phyloP scores from a whole-genome alignment of 2,113 vertebrate species.

The Montifringilla adamsi region DNA sequence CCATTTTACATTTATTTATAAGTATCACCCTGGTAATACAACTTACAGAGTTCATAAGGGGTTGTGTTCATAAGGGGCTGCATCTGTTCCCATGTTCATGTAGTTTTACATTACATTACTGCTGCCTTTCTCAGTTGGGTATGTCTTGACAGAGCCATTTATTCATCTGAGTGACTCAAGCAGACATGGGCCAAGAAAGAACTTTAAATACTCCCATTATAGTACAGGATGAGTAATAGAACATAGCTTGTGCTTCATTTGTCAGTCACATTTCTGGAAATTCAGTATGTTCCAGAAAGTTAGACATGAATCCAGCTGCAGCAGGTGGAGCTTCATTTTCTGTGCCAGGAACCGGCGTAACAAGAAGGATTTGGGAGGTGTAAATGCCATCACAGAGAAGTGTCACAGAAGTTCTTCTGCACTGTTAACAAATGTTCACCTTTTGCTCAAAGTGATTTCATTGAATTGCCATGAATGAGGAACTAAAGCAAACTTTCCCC shows the following conservation, averaged over 20 bases:
- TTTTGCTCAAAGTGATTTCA: conserved; percentile 10
- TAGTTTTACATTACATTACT: neutral
- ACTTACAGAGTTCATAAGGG: neutral
- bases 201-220: neutral
- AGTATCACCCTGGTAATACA: neutral
- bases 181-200: neutral
- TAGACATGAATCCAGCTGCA: conserved; percentile 16
- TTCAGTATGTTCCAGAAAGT: neutral
- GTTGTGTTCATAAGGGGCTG: neutral
- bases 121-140: neutral
- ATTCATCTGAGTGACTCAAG: neutral
- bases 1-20: neutral
- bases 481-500: neutral
- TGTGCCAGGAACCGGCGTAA: accelerated
- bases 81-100: neutral
- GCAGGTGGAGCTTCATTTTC: conserved; percentile 3
- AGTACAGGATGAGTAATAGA: conserved; percentile 1
- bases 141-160: neutral
- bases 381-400: neutral
- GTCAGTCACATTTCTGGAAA: conserved; percentile 24
- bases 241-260: neutral
- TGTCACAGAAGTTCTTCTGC: neutral
- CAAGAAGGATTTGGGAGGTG: neutral
- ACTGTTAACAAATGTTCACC: neutral
- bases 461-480: neutral